Base-by-base conservation (phyloP, 2,888 invertebrate species). In the Rotaria sp. region DNA sequence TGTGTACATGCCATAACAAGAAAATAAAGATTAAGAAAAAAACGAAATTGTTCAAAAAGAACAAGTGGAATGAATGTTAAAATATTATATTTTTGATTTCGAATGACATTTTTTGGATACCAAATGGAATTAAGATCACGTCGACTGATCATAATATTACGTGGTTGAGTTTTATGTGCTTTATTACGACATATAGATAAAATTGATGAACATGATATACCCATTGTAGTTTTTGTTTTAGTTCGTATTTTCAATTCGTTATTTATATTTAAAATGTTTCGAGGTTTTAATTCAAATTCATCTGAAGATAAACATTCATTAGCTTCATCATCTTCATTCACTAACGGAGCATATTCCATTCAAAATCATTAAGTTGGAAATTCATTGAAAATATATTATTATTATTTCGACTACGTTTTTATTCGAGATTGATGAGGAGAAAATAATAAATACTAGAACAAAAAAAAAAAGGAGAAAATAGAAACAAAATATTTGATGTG, bases 1-100 rank as follows among this genome's bases (percentile, higher is more conserved):
- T 99, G 99, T 90, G 96, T 96, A 86, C 95, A 93, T 0, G 99
- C 98, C 98, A 99, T 98, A 87, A 98, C 93, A 88, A 99, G 93
- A 92, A 99, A 99, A 91, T 97, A 99, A 87, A 99, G 92, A 92
- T 99, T 99, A 88, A 99, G 93, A 92, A 99, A 99, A 92, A 97
- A 98, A 89, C 96, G 95, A 93, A 99, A 99, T 92, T 99, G 99
- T 92, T 99, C 96, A 92, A 94, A 99, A 88, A 99, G 93, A 87
- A 99, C 97, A n/a, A 93, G 89, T 84, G 93, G 93, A 86, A 93
- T 91, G 89, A 93, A 93, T 45, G 93, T 92, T 88, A 93, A 90
- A 87, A 93, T 88, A 92, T 95, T 98, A 93, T 98, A 99, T 93
- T 99, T 99, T 93, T 96, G 95, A 93, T 99, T 99, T 89, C 96